These are phyloP conservation scores for Beroe forskalii DNA, from an alignment of 37 sponge, comb jelly and placozoan species.

Conservation along the genomic window DNA sequence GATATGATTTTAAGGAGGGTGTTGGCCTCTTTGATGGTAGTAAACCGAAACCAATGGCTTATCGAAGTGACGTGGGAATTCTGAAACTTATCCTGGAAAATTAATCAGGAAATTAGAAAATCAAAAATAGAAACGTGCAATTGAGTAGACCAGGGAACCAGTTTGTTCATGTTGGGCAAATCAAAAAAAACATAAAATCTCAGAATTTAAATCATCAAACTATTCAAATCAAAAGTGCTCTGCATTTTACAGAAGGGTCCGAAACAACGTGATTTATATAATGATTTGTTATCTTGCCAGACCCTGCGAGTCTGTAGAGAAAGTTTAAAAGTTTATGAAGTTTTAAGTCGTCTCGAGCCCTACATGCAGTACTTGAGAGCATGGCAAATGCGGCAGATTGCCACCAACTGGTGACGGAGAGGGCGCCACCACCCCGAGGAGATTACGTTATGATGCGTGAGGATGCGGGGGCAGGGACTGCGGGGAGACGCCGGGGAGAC, in stretches of 20 bases:
- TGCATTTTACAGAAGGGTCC: no score
- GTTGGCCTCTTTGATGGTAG: neutral
- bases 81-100: neutral
- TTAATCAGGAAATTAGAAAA: neutral
- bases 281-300: neutral
- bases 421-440: no score
- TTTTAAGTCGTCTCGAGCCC: neutral
- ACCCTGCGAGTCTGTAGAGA: neutral
- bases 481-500: no score
- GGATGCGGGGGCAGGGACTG: neutral
- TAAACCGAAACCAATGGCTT: neutral
- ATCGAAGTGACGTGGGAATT: neutral
- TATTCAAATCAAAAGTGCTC: no score
- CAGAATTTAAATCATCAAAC: no score
- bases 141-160: neutral
- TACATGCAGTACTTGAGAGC: no score
- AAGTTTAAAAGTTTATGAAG: neutral
- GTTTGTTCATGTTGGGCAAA: no score
- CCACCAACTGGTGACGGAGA: no score
- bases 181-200: no score
- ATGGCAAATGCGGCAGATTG: neutral
- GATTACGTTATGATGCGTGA: neutral
- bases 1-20: no score
- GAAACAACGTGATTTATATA: no score
- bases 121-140: neutral